Evolutionary conservation across 2,797 vertebrate genomes (phyloP).

Genomic region (Artibeus lituratus): DNA sequence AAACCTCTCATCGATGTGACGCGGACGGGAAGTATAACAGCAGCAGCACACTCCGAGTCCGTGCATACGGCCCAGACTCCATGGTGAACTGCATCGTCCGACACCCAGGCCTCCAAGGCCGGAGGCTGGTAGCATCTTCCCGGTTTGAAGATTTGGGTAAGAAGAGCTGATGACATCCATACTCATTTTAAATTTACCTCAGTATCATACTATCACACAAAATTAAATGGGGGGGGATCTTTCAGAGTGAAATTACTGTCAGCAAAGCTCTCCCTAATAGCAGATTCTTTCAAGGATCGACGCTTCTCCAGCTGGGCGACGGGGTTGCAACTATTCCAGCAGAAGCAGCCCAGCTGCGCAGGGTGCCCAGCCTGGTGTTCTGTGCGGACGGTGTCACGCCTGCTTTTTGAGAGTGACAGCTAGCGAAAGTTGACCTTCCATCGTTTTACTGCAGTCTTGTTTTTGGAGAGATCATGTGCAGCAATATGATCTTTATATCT

Average conservation of each 20-base stretch:
- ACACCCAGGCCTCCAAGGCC: slow-evolving; percentile 67
- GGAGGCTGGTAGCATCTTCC: slow-evolving; percentile 57
- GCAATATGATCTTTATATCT: neutral
- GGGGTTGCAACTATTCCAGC: neutral
- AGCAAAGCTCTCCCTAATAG: neutral
- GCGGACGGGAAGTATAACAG: slow-evolving; percentile 73
- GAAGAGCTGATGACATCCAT: neutral
- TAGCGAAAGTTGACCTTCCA: neutral
- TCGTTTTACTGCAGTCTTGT: neutral
- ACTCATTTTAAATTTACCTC: neutral
- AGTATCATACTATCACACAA: neutral
- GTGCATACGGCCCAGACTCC: neutral
- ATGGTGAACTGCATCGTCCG: slow-evolving; percentile 72
- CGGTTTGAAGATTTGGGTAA: slow-evolving; percentile 65
- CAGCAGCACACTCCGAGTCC: slow-evolving; percentile 72
- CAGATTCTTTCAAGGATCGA: neutral
- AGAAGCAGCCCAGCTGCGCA: neutral
- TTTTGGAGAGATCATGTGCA: neutral
- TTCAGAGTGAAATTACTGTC: neutral
- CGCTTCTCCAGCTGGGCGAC: neutral
- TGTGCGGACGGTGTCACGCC: neutral
- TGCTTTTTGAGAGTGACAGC: neutral
- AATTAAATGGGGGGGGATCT: neutral
- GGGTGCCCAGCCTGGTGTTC: neutral
- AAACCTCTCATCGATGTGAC: slow-evolving; percentile 67